Base-by-base conservation (phyloP, 1,140 invertebrate species). In the Drosophila baimaii region DNA sequence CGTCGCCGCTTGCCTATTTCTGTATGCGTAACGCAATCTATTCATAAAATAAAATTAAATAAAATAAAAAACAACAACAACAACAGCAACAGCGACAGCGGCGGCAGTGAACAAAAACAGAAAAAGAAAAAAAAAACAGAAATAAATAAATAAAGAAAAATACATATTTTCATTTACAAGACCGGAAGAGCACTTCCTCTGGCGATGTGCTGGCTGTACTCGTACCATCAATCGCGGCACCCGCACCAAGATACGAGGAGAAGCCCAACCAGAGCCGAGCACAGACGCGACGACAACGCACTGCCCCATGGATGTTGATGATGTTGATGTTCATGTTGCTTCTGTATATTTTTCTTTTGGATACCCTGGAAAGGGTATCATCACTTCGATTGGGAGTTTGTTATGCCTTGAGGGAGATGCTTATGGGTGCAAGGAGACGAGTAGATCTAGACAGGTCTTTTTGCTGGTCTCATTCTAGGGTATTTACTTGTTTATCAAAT, bases 21-120 rank as follows among this genome's bases (percentile, higher is more conserved):
- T 88, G 84, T 88, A 89, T 88, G 84, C 84, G 84, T 88, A 88
- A 89, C 85, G 84, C 84, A 88, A 88, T 88, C 84, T 88, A 88
- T 88, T 88, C 84, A 89, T 88, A 88, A 88, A 88, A 88, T 89
- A 65, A 88, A 84, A 88, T 88, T 89, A 88, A 84, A 88, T 88
- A 81, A 88, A 88, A 89, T 83, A 76, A 43, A 80, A 80, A 69
- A 41, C 51, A 47, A 66, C 59, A 78, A 62, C 58, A 41, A 19
- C 27, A 47, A 19, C 35, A 56, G 54, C 41, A 46, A 64, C 21
- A 41, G 19, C 21, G 49, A 10, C 51, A 44, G 31, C 33, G 62
- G 49, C 68, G 39, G 47, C 31, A 47, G 61, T 54, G 21, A 37
- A 23, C 31, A 39, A 19, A 27, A 62, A 43, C 25, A 44, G 41